A percentile compares a stretch with the other conserved stretches of the same genome.
phyloP scores from a whole-genome alignment of 2,113 vertebrate genomes.

The Rhombomys opimus region DNA sequence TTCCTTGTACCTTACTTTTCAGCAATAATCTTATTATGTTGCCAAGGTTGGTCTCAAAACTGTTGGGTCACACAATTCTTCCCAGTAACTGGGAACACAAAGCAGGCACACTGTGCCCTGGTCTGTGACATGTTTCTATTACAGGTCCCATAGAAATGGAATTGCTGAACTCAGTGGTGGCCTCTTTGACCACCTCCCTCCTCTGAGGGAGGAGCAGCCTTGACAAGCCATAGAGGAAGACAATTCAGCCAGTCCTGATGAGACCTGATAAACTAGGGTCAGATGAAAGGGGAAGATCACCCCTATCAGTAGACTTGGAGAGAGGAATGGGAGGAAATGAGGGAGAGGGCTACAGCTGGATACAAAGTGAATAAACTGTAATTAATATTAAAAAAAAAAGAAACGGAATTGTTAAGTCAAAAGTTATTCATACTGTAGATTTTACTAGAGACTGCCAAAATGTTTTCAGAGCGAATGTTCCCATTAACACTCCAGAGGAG shows the following conservation, averaged over 20 bases:
- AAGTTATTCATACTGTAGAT: not conserved
- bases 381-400: not conserved
- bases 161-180: not conserved
- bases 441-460: slow-evolving; percentile 38
- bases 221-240: no score
- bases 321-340: no score
- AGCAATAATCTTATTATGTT: not conserved
- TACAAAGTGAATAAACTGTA: no score
- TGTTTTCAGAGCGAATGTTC: not conserved
- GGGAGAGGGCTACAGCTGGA: no score
- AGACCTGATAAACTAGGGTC: no score
- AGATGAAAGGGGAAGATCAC: no score
- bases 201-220: no score
- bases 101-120: not conserved
- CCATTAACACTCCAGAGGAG: not conserved
- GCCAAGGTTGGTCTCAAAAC: not conserved
- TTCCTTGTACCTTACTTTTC: not conserved
- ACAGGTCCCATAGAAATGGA: not conserved
- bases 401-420: slow-evolving; percentile 30
- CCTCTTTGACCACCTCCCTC: no score
- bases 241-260: no score
- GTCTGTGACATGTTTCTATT: not conserved
- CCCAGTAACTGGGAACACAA: not conserved
- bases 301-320: no score
- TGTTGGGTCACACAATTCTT: not conserved